Conservation (phyloP, 1,140 invertebrate genomes). For the Aphidius ervi region DNA sequence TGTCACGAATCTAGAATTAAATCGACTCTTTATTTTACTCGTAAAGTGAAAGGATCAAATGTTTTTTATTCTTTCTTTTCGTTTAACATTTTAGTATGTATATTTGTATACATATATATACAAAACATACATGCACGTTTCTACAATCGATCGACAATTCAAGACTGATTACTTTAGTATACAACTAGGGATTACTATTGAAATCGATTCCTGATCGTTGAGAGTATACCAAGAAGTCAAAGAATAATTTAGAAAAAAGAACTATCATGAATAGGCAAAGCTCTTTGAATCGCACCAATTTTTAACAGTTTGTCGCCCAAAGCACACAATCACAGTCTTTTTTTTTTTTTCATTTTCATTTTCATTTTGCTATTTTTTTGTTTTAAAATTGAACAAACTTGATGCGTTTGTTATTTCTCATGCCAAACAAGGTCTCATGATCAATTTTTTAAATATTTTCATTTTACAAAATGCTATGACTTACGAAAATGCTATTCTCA, state of each 20-base stretch:
- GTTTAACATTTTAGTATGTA: not conserved
- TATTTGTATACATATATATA: no score
- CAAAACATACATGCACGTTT: no score
- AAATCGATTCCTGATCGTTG: conserved; percentile 23
- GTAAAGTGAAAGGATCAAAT: not conserved
- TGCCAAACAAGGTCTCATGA: no score
- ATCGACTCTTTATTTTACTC: not conserved
- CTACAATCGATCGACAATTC: conserved; percentile 16
- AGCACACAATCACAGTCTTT: conserved; percentile 2
- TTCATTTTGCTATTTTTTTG: not conserved
- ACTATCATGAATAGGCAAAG: conserved; percentile 17
- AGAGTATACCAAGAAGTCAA: no score
- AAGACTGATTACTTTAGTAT: conserved; percentile 21
- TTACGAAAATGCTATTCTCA: conserved; percentile 68
- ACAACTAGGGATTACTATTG: conserved; percentile 19
- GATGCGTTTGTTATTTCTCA: not conserved
- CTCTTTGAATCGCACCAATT: conserved; percentile 22
- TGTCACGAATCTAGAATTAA: conserved; percentile 5
- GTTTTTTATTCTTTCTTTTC: not conserved
- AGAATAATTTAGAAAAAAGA: no score
- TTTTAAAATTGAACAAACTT: conserved; percentile 14
- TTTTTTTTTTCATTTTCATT: not conserved
- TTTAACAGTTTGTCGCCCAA: conserved; percentile 22
- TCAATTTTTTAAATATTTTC: not conserved
- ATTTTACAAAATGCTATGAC: conserved; percentile 33